Percentiles rank a stretch among this genome's conserved stretches.
phyloP scores from a whole-genome alignment of 2,113 vertebrate genomes.

The Pteropus alecto region DNA sequence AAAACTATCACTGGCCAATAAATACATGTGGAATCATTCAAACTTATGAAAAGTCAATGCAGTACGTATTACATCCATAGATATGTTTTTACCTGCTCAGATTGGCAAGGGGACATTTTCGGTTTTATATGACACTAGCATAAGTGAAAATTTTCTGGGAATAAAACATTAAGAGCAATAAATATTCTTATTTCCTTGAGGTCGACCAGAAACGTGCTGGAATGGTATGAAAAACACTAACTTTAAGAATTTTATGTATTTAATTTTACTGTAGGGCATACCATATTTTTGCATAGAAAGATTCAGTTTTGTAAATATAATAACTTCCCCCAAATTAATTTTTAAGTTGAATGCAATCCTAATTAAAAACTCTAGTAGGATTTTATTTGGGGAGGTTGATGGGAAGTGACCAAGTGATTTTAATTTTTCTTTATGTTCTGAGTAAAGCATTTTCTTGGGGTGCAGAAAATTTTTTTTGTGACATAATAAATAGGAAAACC shows the following conservation, averaged over 20 bases:
- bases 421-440: slow-evolving; percentile 1
- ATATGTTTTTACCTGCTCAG: background rate
- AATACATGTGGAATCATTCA: background rate
- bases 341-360: background rate
- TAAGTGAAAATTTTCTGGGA: background rate
- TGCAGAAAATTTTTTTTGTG: background rate
- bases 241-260: background rate
- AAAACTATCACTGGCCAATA: background rate
- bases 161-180: background rate
- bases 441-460: background rate
- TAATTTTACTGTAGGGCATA: background rate
- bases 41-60: background rate
- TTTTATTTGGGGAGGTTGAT: background rate
- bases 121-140: background rate
- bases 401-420: background rate
- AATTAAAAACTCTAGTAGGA: background rate
- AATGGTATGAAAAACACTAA: background rate
- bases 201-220: background rate
- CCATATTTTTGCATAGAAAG: background rate
- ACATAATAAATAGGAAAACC: background rate
- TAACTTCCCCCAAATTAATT: background rate
- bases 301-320: background rate
- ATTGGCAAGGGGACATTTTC: background rate
- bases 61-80: background rate
- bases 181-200: background rate